phyloP scores from a whole-genome alignment of 2,797 vertebrate species.

The Scleropages formosus region DNA sequence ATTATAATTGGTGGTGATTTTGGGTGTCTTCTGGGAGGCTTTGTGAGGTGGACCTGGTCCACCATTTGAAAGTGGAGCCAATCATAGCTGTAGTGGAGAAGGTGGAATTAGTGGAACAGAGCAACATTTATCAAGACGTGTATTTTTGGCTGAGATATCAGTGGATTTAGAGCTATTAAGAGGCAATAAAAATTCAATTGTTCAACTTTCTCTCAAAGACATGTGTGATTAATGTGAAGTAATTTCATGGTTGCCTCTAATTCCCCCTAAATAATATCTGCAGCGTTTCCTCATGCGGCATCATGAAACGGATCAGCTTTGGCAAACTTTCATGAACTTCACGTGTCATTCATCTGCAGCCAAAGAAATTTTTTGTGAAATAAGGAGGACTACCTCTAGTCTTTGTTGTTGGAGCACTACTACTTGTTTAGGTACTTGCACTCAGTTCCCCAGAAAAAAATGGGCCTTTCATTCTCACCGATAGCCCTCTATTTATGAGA shows the following conservation, averaged over 20 bases:
- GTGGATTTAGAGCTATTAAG: constrained; percentile 57
- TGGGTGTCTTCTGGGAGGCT: constrained; percentile 28
- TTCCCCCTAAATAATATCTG: constrained; percentile 61
- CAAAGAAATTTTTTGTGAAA: constrained; percentile 21
- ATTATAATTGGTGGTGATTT: too few relatives aligned
- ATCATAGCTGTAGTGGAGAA: neutral
- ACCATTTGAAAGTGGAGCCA: constrained; percentile 12
- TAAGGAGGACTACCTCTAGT: neutral
- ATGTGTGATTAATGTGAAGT: constrained; percentile 71
- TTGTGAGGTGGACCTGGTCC: constrained; percentile 43
- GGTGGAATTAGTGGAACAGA: constrained; percentile 21
- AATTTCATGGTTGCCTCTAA: constrained; percentile 76
- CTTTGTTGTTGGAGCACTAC: too few relatives aligned
- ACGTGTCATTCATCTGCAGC: constrained; percentile 42
- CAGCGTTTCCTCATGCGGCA: constrained; percentile 55
- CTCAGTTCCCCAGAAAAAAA: neutral
- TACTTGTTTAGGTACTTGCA: neutral
- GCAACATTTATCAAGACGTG: constrained; percentile 36
- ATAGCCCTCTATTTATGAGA: neutral
- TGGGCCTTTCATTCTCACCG: too few relatives aligned
- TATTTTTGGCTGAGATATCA: constrained; percentile 35
- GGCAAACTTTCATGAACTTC: constrained; percentile 50
- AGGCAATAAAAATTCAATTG: constrained; percentile 68
- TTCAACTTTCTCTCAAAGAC: constrained; percentile 56
- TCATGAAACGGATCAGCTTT: constrained; percentile 61